Evolutionary conservation across 2,888 invertebrate species (phyloP).

Genomic region (Plebejus argus): DNA sequence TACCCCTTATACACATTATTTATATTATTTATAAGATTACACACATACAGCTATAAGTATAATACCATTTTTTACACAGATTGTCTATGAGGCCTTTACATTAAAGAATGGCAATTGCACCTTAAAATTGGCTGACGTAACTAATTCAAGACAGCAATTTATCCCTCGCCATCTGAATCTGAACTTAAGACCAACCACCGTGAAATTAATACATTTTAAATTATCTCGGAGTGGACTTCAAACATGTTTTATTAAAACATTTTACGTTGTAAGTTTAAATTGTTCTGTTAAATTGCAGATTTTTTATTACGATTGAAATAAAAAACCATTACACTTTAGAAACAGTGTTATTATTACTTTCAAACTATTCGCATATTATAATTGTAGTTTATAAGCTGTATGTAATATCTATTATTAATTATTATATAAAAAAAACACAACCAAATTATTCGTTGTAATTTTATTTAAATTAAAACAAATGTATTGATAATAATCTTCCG

Average conservation of each 20-base stretch:
- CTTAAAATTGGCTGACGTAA: constrained; percentile 8
- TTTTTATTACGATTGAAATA: neutral
- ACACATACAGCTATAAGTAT: too few relatives aligned
- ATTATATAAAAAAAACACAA: too few relatives aligned
- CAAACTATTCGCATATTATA: too few relatives aligned
- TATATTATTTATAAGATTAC: too few relatives aligned
- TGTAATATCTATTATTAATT: too few relatives aligned
- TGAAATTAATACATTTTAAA: constrained; percentile 75
- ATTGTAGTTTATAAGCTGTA: too few relatives aligned
- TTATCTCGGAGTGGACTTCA: constrained; percentile 53
- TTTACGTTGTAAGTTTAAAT: neutral
- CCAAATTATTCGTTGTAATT: neutral
- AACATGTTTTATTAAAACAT: constrained; percentile 25
- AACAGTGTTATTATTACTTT: too few relatives aligned
- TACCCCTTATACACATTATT: too few relatives aligned
- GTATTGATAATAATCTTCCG: neutral
- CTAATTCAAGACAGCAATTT: constrained; percentile 52
- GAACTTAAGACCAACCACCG: constrained; percentile 56
- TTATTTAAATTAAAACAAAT: neutral
- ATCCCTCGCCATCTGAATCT: constrained; percentile 57
- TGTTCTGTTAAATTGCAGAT: neutral
- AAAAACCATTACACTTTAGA: too few relatives aligned
- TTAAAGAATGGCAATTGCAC: neutral
- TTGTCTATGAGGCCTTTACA: neutral
- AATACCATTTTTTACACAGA: too few relatives aligned